Conservation (phyloP, 2,888 invertebrate genomes). For the Megastigmus dorsalis region DNA sequence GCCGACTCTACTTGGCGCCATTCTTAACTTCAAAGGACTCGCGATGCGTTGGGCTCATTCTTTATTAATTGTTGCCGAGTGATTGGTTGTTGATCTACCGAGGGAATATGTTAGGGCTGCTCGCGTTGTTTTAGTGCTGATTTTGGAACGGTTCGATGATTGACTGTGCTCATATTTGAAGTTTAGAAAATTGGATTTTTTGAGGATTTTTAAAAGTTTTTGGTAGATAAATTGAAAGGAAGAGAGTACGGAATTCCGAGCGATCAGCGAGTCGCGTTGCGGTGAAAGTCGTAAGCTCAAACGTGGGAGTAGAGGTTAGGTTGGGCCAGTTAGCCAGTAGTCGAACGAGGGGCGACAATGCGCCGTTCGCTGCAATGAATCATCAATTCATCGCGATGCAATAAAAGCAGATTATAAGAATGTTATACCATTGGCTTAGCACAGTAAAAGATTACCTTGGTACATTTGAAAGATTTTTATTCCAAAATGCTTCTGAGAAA, state of each 20-base stretch:
- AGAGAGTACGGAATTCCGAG: neutral
- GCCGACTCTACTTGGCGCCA: conserved; percentile 66
- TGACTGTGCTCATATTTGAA: neutral
- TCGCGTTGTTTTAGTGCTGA: too few relatives aligned
- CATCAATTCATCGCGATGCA: too few relatives aligned
- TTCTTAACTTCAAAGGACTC: conserved; percentile 50
- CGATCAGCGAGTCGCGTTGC: neutral
- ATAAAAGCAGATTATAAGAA: neutral
- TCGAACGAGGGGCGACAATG: neutral
- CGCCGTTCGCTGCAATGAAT: too few relatives aligned
- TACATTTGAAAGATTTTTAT: neutral
- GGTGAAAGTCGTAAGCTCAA: neutral
- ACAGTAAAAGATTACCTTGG: neutral
- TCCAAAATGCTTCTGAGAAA: neutral
- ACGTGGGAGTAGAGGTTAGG: neutral
- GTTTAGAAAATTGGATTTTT: neutral
- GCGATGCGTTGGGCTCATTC: neutral
- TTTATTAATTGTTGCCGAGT: neutral
- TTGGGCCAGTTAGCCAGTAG: too few relatives aligned
- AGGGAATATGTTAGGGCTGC: too few relatives aligned
- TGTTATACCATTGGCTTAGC: neutral
- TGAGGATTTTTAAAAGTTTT: neutral
- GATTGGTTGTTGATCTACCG: neutral
- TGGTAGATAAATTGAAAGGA: neutral
- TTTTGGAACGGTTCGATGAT: too few relatives aligned